Conservation (phyloP, 2,797 vertebrate species). For the Meriones psammophilus region DNA sequence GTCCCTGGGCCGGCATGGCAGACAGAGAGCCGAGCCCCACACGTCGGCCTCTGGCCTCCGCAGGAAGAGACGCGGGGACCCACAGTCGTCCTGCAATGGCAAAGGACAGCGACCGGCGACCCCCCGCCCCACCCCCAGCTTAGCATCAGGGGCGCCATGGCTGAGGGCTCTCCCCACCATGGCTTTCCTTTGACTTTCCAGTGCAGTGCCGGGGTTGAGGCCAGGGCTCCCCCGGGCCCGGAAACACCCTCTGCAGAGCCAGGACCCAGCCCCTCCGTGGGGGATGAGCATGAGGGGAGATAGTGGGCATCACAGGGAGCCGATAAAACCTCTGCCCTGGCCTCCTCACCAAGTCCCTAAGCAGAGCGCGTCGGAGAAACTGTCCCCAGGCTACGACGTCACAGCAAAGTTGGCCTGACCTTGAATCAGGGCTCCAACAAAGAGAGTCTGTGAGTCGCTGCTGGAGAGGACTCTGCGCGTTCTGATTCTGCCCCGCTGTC, state of each 20-base stretch:
- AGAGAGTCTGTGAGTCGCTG: background rate
- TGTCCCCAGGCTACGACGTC: background rate
- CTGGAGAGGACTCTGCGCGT: too few relatives aligned
- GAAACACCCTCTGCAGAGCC: background rate
- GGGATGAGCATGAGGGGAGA: rapidly evolving
- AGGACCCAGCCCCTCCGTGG: background rate
- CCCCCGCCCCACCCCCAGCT: background rate
- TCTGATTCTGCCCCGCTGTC: rapidly evolving
- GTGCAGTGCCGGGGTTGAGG: too few relatives aligned
- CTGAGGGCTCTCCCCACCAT: rapidly evolving
- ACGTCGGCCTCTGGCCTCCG: background rate
- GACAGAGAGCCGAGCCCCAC: background rate
- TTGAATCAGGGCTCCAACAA: background rate
- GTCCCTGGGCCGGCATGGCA: background rate
- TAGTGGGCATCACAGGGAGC: background rate
- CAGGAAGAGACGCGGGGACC: too few relatives aligned
- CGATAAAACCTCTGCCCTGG: background rate
- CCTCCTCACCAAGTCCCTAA: background rate
- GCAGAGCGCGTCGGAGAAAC: background rate
- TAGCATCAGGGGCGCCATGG: background rate
- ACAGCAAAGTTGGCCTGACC: background rate
- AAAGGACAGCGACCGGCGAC: too few relatives aligned
- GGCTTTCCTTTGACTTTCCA: too few relatives aligned
- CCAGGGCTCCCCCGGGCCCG: too few relatives aligned
- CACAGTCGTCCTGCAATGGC: background rate